A percentile compares a stretch with the other conserved stretches of the same genome.
These are phyloP conservation scores for Leguminivora glycinivorella DNA, from an alignment of 1,140 invertebrate species.

Conservation along the genomic window DNA sequence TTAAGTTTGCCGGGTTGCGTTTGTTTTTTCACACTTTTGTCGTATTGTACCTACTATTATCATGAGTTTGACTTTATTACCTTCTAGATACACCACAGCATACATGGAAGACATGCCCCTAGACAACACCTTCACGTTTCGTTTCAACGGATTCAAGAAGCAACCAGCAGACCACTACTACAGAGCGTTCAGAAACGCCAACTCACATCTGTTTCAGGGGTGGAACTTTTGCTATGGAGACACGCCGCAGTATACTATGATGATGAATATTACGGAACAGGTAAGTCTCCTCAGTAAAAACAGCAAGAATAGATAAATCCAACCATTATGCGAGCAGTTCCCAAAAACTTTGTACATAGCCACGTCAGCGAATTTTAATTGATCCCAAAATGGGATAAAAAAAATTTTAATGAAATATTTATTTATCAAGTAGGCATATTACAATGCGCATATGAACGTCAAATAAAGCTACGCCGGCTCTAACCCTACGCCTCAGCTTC, in stretches of 20 bases:
- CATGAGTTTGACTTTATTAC: neutral
- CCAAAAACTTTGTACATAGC: no score
- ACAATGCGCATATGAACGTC: no score
- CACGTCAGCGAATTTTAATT: no score
- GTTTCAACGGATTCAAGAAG: constrained; percentile 89
- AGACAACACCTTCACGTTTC: constrained; percentile 91
- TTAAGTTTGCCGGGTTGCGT: no score
- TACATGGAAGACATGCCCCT: constrained; percentile 90
- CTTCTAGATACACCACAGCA: constrained; percentile 79
- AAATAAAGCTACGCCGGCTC: no score
- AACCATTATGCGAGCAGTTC: no score
- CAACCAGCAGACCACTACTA: constrained; percentile 95
- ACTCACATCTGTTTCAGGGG: constrained; percentile 54
- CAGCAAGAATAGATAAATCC: no score
- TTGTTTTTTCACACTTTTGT: neutral
- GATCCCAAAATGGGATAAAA: no score
- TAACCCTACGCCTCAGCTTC: no score
- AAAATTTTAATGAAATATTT: no score
- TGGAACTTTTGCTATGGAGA: constrained; percentile 87
- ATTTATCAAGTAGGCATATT: no score
- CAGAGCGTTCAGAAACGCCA: constrained; percentile 85
- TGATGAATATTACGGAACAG: constrained; percentile 82
- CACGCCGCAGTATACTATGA: constrained; percentile 86
- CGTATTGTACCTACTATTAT: neutral
- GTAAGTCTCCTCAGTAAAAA: no score